phyloP scores from a whole-genome alignment of 2,113 vertebrate species.

The Phrynosoma blainvillii region DNA sequence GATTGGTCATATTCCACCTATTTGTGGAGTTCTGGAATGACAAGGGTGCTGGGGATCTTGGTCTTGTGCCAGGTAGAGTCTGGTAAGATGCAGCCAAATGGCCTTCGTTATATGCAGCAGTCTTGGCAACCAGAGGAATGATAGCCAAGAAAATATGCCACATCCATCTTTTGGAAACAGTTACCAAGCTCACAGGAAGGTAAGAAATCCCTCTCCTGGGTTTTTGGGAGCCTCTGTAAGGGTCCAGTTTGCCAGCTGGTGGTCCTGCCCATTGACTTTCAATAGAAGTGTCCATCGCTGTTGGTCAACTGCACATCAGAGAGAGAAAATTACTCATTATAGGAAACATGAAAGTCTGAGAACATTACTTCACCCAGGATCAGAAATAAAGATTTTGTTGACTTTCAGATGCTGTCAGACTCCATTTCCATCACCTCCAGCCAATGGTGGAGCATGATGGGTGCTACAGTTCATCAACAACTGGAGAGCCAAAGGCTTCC shows the following conservation, averaged over 20 bases:
- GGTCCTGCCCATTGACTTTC: not conserved
- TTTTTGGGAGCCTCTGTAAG: accelerated
- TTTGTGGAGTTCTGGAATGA: accelerated
- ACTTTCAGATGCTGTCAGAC: no score
- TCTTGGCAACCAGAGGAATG: accelerated
- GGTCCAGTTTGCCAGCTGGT: accelerated
- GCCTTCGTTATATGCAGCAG: accelerated
- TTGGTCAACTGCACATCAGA: constrained; percentile 9
- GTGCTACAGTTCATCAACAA: no score
- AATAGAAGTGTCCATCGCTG: not conserved
- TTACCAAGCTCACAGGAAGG: accelerated
- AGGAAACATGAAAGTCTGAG: not conserved
- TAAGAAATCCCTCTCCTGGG: accelerated
- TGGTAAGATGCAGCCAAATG: accelerated
- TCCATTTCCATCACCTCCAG: no score
- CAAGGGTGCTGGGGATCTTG: accelerated
- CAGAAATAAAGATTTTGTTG: no score
- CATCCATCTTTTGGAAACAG: accelerated
- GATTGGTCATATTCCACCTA: accelerated
- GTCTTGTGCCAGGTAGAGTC: accelerated
- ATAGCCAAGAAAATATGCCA: constrained; percentile 18
- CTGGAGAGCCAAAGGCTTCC: no score
- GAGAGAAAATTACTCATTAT: not conserved
- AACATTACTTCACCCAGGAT: not conserved
- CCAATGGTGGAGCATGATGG: no score